Conservation (phyloP, 2,113 vertebrate genomes). For the Calidris pygmaea region DNA sequence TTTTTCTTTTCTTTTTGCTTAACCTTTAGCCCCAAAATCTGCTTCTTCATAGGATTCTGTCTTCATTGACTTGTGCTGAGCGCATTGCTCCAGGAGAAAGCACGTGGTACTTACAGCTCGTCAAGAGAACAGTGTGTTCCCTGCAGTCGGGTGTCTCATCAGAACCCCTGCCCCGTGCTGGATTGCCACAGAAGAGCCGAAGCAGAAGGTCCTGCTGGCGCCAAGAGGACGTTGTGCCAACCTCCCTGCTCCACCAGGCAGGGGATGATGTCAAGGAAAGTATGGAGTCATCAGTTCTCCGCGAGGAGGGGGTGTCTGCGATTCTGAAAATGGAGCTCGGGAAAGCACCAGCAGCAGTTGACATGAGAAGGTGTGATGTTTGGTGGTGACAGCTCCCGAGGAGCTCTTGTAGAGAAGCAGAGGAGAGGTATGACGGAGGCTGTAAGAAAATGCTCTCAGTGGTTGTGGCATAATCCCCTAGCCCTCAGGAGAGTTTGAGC, state of each 20-base stretch:
- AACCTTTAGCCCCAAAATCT: neutral
- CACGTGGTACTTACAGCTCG: fast-evolving
- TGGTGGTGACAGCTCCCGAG: neutral
- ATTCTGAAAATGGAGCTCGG: neutral
- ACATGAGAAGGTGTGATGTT: neutral
- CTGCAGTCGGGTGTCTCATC: fast-evolving
- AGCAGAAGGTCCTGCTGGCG: fast-evolving
- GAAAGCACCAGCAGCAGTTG: neutral
- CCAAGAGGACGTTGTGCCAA: neutral
- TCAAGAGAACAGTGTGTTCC: fast-evolving
- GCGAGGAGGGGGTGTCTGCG: neutral
- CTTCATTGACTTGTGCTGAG: fast-evolving
- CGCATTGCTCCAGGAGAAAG: neutral
- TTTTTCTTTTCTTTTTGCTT: neutral
- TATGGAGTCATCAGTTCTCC: neutral
- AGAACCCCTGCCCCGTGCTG: fast-evolving
- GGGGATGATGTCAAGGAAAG: slow-evolving; percentile 3
- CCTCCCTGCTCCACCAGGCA: neutral
- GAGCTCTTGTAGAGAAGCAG: neutral
- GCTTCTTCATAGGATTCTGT: fast-evolving
- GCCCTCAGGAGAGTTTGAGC: neutral
- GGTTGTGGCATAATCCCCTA: fast-evolving
- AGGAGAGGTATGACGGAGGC: neutral
- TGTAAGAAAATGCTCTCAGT: fast-evolving
- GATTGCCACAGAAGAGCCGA: fast-evolving